phyloP scores from a whole-genome alignment of 2,113 vertebrate genomes.

The Cyprinodon tularosa region DNA sequence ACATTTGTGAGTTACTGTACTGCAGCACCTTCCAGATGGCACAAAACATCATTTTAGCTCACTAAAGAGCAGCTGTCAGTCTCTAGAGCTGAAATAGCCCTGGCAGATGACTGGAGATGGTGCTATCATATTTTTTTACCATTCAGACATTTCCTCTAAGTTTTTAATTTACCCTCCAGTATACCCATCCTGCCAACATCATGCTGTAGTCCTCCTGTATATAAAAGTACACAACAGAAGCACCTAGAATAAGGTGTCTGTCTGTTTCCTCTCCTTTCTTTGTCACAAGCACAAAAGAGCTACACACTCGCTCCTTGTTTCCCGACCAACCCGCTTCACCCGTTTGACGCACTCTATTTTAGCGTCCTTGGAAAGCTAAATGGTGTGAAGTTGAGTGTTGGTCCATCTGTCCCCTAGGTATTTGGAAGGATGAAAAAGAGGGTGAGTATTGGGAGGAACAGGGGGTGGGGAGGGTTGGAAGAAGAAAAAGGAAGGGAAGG shows the following conservation, averaged over 20 bases:
- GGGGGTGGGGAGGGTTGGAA: slow-evolving; percentile 47
- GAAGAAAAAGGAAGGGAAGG: slow-evolving; percentile 62
- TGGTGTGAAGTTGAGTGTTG: slow-evolving; percentile 78
- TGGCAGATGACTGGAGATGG: slow-evolving; percentile 51
- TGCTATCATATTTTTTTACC: slow-evolving; percentile 72
- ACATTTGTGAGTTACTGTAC: not conserved
- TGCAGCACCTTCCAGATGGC: not conserved
- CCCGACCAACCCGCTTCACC: slow-evolving; percentile 54
- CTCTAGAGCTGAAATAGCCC: slow-evolving; percentile 64
- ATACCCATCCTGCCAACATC: slow-evolving; percentile 54
- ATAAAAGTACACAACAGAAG: slow-evolving; percentile 37
- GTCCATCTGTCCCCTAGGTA: slow-evolving; percentile 77
- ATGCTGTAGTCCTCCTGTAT: slow-evolving; percentile 42
- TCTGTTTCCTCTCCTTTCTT: not conserved
- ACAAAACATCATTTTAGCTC: slow-evolving; percentile 26
- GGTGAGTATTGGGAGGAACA: slow-evolving; percentile 55
- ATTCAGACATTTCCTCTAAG: slow-evolving; percentile 73
- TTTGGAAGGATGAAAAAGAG: slow-evolving; percentile 65
- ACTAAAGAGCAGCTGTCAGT: slow-evolving; percentile 57
- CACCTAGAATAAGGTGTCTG: slow-evolving; percentile 15
- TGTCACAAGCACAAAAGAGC: slow-evolving; percentile 8
- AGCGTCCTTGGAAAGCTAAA: slow-evolving; percentile 79
- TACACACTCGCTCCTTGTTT: slow-evolving; percentile 41
- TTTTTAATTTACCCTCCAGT: slow-evolving; percentile 75
- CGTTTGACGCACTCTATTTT: slow-evolving; percentile 64